phyloP scores from a whole-genome alignment of 2,888 invertebrate species.

The Clusia tigrina region DNA sequence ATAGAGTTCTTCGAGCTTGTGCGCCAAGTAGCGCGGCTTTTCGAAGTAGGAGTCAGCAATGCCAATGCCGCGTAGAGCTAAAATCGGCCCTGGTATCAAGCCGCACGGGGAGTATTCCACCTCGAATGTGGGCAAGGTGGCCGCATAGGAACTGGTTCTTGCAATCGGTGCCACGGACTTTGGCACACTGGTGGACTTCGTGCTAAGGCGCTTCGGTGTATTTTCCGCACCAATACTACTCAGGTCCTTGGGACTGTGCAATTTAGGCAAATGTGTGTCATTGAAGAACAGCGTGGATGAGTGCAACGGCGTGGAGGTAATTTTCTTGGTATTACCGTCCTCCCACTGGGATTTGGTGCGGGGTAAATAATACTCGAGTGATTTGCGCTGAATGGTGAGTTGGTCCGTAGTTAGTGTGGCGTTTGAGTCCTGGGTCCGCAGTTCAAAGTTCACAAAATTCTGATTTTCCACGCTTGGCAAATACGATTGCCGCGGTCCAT shows the following conservation, averaged over 20 bases:
- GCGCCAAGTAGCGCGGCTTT: slow-evolving; percentile 60
- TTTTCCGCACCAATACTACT: neutral
- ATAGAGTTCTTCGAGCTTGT: slow-evolving; percentile 25
- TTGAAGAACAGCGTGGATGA: neutral
- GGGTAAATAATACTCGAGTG: slow-evolving; percentile 7
- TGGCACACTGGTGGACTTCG: too few relatives aligned
- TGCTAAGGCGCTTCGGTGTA: slow-evolving; percentile 25
- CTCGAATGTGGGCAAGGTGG: slow-evolving; percentile 60
- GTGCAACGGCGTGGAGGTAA: neutral
- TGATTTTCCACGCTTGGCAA: slow-evolving; percentile 36
- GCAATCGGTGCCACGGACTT: slow-evolving; percentile 48
- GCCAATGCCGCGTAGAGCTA: slow-evolving; percentile 61
- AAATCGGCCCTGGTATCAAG: slow-evolving; percentile 55
- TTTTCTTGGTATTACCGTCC: neutral
- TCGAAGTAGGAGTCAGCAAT: slow-evolving; percentile 63
- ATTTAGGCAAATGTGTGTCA: neutral
- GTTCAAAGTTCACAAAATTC: slow-evolving; percentile 16
- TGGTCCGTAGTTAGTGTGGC: too few relatives aligned
- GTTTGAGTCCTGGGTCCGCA: neutral
- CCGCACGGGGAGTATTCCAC: slow-evolving; percentile 62
- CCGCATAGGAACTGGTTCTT: slow-evolving; percentile 46
- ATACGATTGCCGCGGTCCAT: slow-evolving; percentile 56
- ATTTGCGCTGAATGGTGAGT: neutral
- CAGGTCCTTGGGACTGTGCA: neutral
- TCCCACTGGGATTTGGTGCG: neutral